Percentiles rank a stretch among this genome's conserved stretches.
phyloP scores from a whole-genome alignment of 2,888 invertebrate genomes.

The Cinara cedri region DNA sequence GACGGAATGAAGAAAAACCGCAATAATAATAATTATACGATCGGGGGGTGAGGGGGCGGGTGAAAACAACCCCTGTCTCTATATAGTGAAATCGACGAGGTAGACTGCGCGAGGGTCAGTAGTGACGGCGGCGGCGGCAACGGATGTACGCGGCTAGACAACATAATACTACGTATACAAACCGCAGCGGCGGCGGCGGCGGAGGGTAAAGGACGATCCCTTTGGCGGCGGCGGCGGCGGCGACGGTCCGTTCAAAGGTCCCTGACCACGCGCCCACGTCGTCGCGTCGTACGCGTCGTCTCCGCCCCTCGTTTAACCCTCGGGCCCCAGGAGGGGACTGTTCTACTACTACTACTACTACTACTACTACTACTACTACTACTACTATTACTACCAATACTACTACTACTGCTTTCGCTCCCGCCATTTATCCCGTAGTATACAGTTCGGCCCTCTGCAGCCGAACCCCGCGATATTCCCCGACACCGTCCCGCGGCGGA shows the following conservation, averaged over 20 bases:
- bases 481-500: neutral
- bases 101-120: slow-evolving; percentile 41
- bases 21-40: neutral
- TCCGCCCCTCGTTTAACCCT: slow-evolving; percentile 56
- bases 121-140: neutral
- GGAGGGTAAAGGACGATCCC: too few relatives aligned
- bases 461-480: slow-evolving; percentile 10
- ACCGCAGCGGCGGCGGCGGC: neutral
- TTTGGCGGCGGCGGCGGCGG: slow-evolving; percentile 20
- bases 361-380: slow-evolving; percentile 2
- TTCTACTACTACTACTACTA: slow-evolving; percentile 19
- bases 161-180: slow-evolving; percentile 41
- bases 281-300: slow-evolving; percentile 51
- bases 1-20: too few relatives aligned
- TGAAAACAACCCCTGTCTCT: slow-evolving; percentile 22
- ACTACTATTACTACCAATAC: slow-evolving; percentile 9
- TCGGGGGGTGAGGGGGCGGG: too few relatives aligned
- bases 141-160: slow-evolving; percentile 40
- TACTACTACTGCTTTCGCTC: neutral
- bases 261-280: slow-evolving; percentile 51
- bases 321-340: slow-evolving; percentile 28
- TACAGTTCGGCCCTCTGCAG: neutral
- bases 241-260: slow-evolving; percentile 52
- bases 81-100: slow-evolving; percentile 20
- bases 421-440: neutral